phyloP scores from a whole-genome alignment of 2,797 vertebrate species.

The Pseudomugil tenellus region DNA sequence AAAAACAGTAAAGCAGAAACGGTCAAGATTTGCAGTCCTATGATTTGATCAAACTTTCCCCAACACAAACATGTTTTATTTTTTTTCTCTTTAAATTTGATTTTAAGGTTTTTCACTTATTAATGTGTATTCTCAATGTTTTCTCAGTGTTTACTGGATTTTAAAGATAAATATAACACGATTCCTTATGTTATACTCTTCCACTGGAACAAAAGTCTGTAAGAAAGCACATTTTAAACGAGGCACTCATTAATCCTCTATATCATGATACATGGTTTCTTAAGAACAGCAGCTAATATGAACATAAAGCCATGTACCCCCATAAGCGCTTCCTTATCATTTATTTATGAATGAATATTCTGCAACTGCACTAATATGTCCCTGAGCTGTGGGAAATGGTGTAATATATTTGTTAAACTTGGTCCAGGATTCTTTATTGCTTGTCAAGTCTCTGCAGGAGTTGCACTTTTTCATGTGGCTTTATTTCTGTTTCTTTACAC shows the following conservation, averaged over 20 bases:
- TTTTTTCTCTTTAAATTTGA: not conserved
- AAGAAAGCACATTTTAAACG: slow-evolving; percentile 57
- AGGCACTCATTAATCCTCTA: slow-evolving; percentile 66
- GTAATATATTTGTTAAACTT: slow-evolving; percentile 68
- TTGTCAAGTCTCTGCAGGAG: slow-evolving; percentile 66
- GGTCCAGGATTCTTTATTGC: slow-evolving; percentile 73
- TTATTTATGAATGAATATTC: slow-evolving; percentile 80
- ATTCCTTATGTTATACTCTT: slow-evolving; percentile 32
- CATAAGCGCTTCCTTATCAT: slow-evolving; percentile 75
- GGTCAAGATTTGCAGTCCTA: not conserved
- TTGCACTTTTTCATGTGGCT: slow-evolving; percentile 55
- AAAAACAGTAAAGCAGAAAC: not conserved
- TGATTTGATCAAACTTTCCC: not conserved
- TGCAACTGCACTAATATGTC: slow-evolving; percentile 73
- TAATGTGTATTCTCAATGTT: not conserved
- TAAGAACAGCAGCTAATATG: slow-evolving; percentile 64
- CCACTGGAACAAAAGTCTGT: slow-evolving; percentile 38
- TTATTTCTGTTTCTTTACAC: slow-evolving; percentile 47
- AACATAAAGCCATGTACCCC: slow-evolving; percentile 74
- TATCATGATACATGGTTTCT: slow-evolving; percentile 74
- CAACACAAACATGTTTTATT: not conserved
- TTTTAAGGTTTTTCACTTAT: not conserved
- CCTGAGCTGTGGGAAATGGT: slow-evolving; percentile 63
- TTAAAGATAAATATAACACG: slow-evolving; percentile 6
- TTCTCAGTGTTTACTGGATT: slow-evolving; percentile 25